These are phyloP conservation scores for Ciona savignyi DNA, from an alignment of 23 tunicate genomes.

Conservation along the genomic window DNA sequence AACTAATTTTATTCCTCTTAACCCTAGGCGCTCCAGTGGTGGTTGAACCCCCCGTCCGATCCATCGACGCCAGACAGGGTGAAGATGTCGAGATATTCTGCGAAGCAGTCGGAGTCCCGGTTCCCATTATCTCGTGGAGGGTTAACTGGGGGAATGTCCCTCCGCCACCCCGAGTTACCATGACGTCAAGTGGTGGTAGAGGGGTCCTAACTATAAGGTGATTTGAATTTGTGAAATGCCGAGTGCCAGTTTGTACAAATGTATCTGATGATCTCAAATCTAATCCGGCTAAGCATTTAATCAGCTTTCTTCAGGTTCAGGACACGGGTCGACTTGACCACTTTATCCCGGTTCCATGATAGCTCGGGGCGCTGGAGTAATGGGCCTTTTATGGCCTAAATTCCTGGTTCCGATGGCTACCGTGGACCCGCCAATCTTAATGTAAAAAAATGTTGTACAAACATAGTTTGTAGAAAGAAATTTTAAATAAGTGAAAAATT, in stretches of 20 bases:
- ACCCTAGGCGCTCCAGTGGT: constrained; percentile 66
- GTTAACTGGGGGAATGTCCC: constrained; percentile 98
- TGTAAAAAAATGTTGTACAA: not conserved
- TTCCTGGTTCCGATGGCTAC: no score
- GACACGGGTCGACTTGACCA: no score
- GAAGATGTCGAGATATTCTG: constrained; percentile 54
- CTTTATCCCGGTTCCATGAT: no score
- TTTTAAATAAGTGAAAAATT: no score
- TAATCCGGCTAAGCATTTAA: no score
- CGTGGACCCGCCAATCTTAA: no score
- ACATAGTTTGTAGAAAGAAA: no score
- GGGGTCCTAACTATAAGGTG: constrained; percentile 78
- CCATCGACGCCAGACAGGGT: constrained; percentile 56
- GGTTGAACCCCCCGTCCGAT: constrained; percentile 23
- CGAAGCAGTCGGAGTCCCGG: constrained; percentile 79
- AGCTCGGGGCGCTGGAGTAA: no score
- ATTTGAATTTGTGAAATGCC: not conserved
- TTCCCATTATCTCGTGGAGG: constrained; percentile 94
- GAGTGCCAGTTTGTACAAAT: not conserved
- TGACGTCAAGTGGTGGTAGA: constrained; percentile 56
- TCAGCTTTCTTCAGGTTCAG: no score
- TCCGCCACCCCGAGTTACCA: constrained; percentile 74
- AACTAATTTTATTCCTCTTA: no score
- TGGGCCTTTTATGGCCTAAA: no score
- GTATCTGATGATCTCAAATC: no score